Evolutionary conservation across 2,113 vertebrate genomes (phyloP).

Genomic region (Illadopsis cleaveri): DNA sequence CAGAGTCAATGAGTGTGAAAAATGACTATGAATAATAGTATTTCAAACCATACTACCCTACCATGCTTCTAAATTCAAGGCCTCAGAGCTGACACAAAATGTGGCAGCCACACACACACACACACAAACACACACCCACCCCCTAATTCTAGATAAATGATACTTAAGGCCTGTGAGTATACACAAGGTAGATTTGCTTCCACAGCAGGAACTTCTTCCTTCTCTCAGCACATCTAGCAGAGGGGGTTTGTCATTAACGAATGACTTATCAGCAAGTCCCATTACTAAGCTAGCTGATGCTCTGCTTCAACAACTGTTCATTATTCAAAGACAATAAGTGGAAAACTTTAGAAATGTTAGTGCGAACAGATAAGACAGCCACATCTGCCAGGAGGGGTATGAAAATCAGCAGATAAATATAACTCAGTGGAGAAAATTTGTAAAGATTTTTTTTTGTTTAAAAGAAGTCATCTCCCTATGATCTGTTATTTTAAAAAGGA

Average conservation of each 20-base stretch:
- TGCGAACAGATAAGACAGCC: neutral
- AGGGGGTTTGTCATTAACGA: neutral
- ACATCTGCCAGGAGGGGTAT: neutral
- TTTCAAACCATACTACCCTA: neutral
- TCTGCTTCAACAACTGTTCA: neutral
- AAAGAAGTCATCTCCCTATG: neutral
- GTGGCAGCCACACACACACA: fast-evolving
- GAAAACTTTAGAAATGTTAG: neutral
- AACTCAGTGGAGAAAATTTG: neutral
- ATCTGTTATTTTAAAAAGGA: neutral
- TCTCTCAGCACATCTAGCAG: neutral
- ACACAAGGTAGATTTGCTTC: neutral
- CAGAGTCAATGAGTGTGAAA: neutral
- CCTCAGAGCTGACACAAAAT: neutral
- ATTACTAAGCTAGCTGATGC: neutral
- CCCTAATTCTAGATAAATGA: neutral
- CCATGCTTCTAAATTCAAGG: neutral
- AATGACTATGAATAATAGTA: neutral
- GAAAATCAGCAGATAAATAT: neutral
- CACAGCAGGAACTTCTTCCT: neutral
- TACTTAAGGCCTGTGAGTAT: neutral
- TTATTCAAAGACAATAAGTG: neutral
- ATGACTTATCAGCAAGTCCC: neutral
- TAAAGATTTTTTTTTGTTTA: neutral
- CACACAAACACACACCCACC: no score